Conservation (phyloP, 2,113 vertebrate genomes). For the Chaenocephalus aceratus region DNA sequence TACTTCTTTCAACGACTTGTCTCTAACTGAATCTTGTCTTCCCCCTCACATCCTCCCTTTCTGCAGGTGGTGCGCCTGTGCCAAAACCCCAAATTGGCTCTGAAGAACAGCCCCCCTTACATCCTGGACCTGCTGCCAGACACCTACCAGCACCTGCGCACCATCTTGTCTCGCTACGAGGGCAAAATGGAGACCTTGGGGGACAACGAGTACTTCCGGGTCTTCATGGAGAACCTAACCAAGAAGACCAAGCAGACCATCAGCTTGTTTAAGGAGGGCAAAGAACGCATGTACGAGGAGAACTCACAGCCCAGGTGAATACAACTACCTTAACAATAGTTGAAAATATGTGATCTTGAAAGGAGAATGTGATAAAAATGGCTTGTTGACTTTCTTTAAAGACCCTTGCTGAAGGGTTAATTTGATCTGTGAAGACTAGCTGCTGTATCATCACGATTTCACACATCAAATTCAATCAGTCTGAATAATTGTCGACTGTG, state of each 20-base stretch:
- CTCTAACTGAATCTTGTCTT: slow-evolving; percentile 43
- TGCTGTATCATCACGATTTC: neutral
- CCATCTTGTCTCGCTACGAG: slow-evolving; percentile 95
- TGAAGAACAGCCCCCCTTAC: slow-evolving; percentile 99
- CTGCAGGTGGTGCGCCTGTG: slow-evolving; percentile 96
- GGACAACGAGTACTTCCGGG: slow-evolving; percentile 97
- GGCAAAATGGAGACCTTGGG: slow-evolving; percentile 98
- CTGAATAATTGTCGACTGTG: slow-evolving; percentile 14
- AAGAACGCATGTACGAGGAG: slow-evolving; percentile 98
- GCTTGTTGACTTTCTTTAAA: neutral
- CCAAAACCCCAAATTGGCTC: slow-evolving; percentile 95
- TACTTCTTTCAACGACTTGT: slow-evolving; percentile 2
- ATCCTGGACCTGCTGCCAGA: slow-evolving; percentile 98
- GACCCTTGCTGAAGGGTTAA: neutral
- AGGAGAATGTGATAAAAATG: neutral
- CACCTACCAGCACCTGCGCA: slow-evolving; percentile 97
- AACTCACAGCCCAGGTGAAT: slow-evolving; percentile 95
- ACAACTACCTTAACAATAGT: neutral
- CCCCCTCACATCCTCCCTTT: slow-evolving; percentile 47
- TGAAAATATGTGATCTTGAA: neutral
- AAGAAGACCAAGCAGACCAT: slow-evolving; percentile 99
- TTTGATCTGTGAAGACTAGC: neutral
- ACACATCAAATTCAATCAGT: slow-evolving; percentile 20
- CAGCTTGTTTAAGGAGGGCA: slow-evolving; percentile 98
- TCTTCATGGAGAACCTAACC: slow-evolving; percentile 98